phyloP scores from a whole-genome alignment of 2,797 vertebrate genomes.

The Tarsius wallacei region DNA sequence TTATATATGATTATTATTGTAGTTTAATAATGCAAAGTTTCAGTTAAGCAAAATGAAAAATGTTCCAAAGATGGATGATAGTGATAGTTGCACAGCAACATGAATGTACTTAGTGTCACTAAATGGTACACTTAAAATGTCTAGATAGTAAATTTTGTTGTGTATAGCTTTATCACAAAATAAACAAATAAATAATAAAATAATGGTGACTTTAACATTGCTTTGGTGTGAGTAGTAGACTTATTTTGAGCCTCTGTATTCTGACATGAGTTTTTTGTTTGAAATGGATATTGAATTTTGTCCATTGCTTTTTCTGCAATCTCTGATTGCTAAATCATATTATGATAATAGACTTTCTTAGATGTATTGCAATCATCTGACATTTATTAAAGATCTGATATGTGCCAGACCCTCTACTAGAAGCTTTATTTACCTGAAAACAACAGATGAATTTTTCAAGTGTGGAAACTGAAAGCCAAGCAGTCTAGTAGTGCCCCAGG shows the following conservation, averaged over 20 bases:
- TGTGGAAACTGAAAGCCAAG: not conserved
- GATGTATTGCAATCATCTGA: not conserved
- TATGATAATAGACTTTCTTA: not conserved
- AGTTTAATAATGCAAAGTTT: not conserved
- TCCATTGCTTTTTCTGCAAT: not conserved
- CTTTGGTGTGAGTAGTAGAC: not conserved
- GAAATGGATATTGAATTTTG: not conserved
- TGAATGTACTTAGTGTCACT: not conserved
- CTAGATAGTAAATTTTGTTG: not conserved
- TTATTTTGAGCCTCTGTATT: not conserved
- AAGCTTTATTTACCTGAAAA: conserved; percentile 37
- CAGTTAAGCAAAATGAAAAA: not conserved
- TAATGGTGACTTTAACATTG: not conserved
- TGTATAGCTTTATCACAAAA: not conserved
- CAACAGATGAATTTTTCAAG: not conserved
- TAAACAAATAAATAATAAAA: not conserved
- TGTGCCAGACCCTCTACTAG: not conserved
- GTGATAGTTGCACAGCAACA: too few relatives aligned
- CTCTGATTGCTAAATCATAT: not conserved
- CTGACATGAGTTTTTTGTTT: not conserved
- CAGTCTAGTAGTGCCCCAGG: too few relatives aligned
- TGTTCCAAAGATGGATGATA: too few relatives aligned
- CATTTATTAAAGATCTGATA: not conserved
- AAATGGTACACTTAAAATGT: not conserved
- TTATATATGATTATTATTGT: not conserved